Conservation (phyloP, 2,797 vertebrate genomes). For the Microhierax caerulescens region DNA sequence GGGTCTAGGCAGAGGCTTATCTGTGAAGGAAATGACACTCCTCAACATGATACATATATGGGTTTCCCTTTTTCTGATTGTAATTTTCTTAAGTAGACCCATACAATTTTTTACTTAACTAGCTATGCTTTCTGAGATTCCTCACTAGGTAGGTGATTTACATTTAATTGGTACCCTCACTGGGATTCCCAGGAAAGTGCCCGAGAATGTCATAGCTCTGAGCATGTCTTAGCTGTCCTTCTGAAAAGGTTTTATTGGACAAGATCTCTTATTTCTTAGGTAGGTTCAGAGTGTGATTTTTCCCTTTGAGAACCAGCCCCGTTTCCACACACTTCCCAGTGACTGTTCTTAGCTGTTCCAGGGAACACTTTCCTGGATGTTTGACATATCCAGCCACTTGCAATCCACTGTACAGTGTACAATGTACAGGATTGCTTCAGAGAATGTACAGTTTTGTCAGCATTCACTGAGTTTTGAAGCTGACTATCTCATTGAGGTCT, state of each 20-base stretch:
- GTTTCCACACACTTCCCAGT: background rate
- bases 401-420: background rate
- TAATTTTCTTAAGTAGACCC: background rate
- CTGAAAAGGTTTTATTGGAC: background rate
- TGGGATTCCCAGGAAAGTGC: background rate
- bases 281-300: background rate
- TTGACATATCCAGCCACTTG: background rate
- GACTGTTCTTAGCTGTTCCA: background rate
- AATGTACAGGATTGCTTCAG: background rate
- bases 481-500: background rate
- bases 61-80: background rate
- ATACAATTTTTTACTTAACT: background rate
- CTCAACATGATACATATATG: background rate
- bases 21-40: background rate
- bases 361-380: background rate
- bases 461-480: background rate
- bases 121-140: background rate
- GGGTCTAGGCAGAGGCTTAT: background rate
- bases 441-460: background rate
- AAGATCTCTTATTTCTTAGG: background rate
- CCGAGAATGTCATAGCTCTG: background rate
- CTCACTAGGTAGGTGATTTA: background rate
- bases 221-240: background rate
- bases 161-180: background rate
- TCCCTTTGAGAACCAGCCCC: background rate